Evolutionary conservation across 2,797 vertebrate species (phyloP), one percentile per base, ranked within the genome.

Genomic region (Cephalopachus bancanus): DNA sequence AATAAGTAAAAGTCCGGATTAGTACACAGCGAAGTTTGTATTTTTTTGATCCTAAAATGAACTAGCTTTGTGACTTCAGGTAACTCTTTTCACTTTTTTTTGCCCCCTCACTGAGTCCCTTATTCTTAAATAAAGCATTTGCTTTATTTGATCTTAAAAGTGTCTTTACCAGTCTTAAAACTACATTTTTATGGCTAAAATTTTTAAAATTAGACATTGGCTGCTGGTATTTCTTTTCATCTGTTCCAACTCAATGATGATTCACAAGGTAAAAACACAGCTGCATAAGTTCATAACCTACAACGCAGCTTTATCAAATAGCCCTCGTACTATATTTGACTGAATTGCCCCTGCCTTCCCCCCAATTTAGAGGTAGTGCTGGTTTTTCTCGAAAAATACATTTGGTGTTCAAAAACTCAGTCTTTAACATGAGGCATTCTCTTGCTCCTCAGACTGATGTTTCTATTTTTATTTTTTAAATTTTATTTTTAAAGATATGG

Each of bases 401-500:
- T 60, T 85, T 95, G 28, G 26, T 78, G 16, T 69, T 76, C 7
- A 49, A 86, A 94, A 90, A 84, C 16, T 57, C 59, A 53, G 4
- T 95, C 51, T 89, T 90, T 89, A 86, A 92, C 33, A 60, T 0
- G 71, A 60, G 22, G n/a, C 16, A 83, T 37, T 78, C 65, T 89
- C 2, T n/a, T n/a, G 14, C 51, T 92, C 86, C 92, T 96, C 60
- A 78, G 17, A 93, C 81, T 80, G 83, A 95, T 85, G 67, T 59
- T 91, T 95, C 44, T 44, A 44, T 44, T 44, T 44, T 44, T 44
- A 44, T 44, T 44, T 44, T 4, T 44, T 44, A 4, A 4, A 44
- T 44, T 44, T 44, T 44, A 44, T 44, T 44, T 44, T 44, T 44
- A 44, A 44, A 44, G 44, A 44, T 44, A 44, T 44, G 44, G 3